phyloP scores from a whole-genome alignment of 2,888 invertebrate genomes.

The Melitaea athalia region DNA sequence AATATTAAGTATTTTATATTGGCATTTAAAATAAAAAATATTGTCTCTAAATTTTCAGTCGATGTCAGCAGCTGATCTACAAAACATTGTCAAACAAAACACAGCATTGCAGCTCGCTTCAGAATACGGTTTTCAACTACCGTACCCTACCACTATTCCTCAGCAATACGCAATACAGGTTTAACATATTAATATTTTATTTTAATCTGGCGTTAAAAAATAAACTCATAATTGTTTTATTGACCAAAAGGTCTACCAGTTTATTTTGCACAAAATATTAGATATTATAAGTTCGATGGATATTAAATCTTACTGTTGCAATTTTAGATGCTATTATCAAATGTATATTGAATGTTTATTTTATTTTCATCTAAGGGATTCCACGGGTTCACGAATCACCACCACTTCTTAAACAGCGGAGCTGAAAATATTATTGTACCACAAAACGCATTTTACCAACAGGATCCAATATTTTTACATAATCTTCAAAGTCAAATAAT shows the following conservation, averaged over 20 bases:
- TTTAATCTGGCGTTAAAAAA: neutral
- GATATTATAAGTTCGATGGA: too few relatives aligned
- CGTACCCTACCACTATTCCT: slow-evolving; percentile 57
- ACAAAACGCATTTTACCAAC: slow-evolving; percentile 75
- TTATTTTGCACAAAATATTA: neutral
- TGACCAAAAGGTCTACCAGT: neutral
- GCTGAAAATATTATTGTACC: slow-evolving; percentile 67
- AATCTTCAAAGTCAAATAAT: slow-evolving; percentile 69
- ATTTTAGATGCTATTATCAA: neutral
- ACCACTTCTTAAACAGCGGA: slow-evolving; percentile 61
- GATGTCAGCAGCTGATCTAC: slow-evolving; percentile 53
- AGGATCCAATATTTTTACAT: slow-evolving; percentile 75
- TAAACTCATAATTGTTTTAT: neutral
- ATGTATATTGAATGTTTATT: neutral
- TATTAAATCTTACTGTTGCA: too few relatives aligned
- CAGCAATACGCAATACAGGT: slow-evolving; percentile 69
- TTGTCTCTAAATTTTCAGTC: slow-evolving; percentile 10
- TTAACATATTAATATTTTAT: neutral
- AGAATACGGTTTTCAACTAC: slow-evolving; percentile 66
- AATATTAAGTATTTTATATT: too few relatives aligned
- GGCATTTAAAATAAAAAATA: too few relatives aligned
- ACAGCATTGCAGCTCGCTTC: slow-evolving; percentile 70
- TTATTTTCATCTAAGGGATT: slow-evolving; percentile 47
- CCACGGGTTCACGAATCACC: slow-evolving; percentile 59
- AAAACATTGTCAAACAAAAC: slow-evolving; percentile 67